phyloP scores from a whole-genome alignment of 92 coral and sea anemone species.

The Palythoa grandis region DNA sequence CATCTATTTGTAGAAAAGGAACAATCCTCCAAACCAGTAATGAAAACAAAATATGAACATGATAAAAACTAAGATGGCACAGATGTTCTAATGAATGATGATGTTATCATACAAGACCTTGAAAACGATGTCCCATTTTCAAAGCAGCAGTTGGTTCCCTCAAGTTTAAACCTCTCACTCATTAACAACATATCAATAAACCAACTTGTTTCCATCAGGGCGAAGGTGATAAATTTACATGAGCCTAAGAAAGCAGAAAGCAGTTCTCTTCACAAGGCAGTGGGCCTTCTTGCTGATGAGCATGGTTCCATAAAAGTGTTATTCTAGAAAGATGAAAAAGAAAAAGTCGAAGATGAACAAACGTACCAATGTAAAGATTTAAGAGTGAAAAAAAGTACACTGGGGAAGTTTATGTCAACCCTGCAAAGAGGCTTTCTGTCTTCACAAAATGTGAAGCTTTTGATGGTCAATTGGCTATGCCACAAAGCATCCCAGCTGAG shows the following conservation, averaged over 20 bases:
- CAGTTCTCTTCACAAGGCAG: neutral
- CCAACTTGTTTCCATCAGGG: neutral
- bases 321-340: neutral
- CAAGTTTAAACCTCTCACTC: neutral
- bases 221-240: neutral
- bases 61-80: neutral
- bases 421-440: slow-evolving; percentile 1
- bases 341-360: neutral
- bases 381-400: neutral
- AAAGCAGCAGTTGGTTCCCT: neutral
- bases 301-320: neutral
- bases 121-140: neutral
- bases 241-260: neutral
- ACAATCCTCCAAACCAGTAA: neutral
- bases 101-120: neutral
- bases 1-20: neutral
- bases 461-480: slow-evolving; percentile 2
- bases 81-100: neutral
- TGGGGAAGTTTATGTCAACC: slow-evolving; percentile 2
- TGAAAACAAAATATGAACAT: neutral
- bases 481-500: neutral
- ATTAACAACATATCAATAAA: neutral
- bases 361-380: neutral
- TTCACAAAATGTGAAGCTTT: neutral
- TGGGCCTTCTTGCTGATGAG: neutral